Evolutionary conservation across 2,113 vertebrate genomes (phyloP), one percentile per base, ranked within the genome.

Genomic region (Cheilinus undulatus): DNA sequence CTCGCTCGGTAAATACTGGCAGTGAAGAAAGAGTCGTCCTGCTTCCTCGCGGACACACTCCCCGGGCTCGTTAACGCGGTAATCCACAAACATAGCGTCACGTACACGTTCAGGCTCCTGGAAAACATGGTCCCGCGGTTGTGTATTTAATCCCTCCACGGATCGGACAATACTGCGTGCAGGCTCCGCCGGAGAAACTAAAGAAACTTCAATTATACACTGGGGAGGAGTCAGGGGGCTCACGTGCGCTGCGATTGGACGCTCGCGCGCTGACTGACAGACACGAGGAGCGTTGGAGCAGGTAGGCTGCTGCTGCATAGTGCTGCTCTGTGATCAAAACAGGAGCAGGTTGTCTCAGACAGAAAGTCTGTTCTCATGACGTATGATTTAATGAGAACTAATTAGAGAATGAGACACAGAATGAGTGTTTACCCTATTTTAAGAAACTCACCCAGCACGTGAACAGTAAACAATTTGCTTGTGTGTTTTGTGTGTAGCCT

Each of bases 11-110:
- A 94, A 66, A 96, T 83, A 24, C 95, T 95, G 80, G 49, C 88
- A 17, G 94, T 82, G 77, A 95, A 92, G 90, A 95, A 93, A 61
- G 93, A 91, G 82, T 97, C 97, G 76, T 97, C 96, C 87, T 93
- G 94, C 84, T 92, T 94, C 86, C 93, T 93, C 43, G 94, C 93
- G 4, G 88, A 85, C 73, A 86, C 90, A 17, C 90, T 86, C 76
- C 87, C 87, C 87, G 86, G 88, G 88, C 90, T 92, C 88, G 85
- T 90, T 63, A 89, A 67, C 65, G 91, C 92, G 28, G 92, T 94
- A 94, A 96, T 95, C 95, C 96, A 97, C 67, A 96, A 76, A 74
- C 94, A 92, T 60, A 95, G 86, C 67, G 84, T 84, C 86, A 93
- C 80, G 22, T 92, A 84, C 73, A 73, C 90, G 69, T 76, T 86